Percentiles rank a stretch among this genome's conserved stretches.
These are phyloP conservation scores for Echinometra lucunter DNA, from an alignment of 53 echinoderm and acorn worm species.

Conservation along the genomic window DNA sequence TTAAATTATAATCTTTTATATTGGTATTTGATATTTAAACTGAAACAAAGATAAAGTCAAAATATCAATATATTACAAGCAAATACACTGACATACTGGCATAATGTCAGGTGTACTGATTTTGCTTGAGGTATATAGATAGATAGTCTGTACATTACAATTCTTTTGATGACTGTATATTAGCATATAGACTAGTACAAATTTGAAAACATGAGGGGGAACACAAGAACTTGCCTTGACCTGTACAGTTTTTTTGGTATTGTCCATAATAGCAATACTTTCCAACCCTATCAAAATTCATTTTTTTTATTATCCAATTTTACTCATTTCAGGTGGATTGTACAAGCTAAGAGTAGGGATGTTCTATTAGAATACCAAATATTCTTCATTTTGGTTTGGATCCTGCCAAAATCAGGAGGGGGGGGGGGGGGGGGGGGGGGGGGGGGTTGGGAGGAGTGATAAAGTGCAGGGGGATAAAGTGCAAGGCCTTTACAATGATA, in stretches of 20 bases:
- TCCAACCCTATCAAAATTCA: too few relatives aligned
- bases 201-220: neutral
- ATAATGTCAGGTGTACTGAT: neutral
- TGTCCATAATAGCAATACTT: too few relatives aligned
- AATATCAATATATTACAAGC: neutral
- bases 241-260: too few relatives aligned
- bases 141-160: neutral
- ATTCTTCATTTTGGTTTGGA: neutral
- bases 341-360: too few relatives aligned
- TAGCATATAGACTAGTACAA: neutral
- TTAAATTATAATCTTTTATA: neutral
- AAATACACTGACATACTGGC: too few relatives aligned
- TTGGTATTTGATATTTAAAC: neutral
- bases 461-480: neutral
- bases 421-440: neutral
- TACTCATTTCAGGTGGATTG: neutral
- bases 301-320: too few relatives aligned
- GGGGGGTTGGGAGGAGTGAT: neutral
- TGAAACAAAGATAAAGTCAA: neutral
- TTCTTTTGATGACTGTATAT: neutral
- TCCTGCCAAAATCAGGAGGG: neutral
- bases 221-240: too few relatives aligned
- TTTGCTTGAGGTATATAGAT: neutral
- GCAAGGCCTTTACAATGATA: slow-evolving; percentile 24
- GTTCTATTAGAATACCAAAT: neutral